Evolutionary conservation across 2,113 vertebrate genomes (phyloP).

Genomic region (Onychostoma macrolepis): DNA sequence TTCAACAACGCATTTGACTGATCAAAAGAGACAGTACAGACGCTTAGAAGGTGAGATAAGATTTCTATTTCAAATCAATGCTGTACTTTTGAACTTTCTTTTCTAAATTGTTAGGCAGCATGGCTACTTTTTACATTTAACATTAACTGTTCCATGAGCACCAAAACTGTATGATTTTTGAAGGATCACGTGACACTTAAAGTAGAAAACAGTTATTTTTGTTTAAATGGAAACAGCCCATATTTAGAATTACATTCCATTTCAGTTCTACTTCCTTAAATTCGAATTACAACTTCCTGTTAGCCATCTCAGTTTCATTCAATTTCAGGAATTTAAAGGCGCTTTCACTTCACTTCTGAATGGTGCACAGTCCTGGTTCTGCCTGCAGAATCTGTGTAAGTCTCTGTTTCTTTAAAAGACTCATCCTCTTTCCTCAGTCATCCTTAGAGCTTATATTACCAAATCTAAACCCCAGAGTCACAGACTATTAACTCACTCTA

Average conservation of each 20-base stretch:
- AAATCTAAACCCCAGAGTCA: slow-evolving; percentile 43
- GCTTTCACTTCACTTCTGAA: background rate
- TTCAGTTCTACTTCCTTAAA: background rate
- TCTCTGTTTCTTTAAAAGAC: slow-evolving; percentile 43
- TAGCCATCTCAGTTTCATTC: background rate
- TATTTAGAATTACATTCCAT: background rate
- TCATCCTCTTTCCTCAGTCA: slow-evolving; percentile 38
- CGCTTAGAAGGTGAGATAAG: background rate
- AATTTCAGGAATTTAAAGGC: background rate
- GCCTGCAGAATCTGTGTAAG: slow-evolving; percentile 27
- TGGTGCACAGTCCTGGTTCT: background rate
- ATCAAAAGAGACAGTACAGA: background rate
- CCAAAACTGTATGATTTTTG: background rate
- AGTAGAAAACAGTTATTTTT: too few relatives aligned
- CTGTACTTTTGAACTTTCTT: background rate
- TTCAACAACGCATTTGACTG: background rate
- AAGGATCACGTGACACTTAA: background rate
- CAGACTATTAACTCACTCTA: slow-evolving; percentile 45
- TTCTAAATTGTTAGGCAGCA: background rate
- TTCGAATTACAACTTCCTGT: background rate
- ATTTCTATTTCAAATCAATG: background rate
- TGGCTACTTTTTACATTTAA: background rate
- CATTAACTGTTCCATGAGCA: background rate
- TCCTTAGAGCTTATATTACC: slow-evolving; percentile 32
- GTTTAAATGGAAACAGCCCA: background rate